Conservation (phyloP, 2,888 invertebrate genomes). For the Hydraecia micacea region DNA sequence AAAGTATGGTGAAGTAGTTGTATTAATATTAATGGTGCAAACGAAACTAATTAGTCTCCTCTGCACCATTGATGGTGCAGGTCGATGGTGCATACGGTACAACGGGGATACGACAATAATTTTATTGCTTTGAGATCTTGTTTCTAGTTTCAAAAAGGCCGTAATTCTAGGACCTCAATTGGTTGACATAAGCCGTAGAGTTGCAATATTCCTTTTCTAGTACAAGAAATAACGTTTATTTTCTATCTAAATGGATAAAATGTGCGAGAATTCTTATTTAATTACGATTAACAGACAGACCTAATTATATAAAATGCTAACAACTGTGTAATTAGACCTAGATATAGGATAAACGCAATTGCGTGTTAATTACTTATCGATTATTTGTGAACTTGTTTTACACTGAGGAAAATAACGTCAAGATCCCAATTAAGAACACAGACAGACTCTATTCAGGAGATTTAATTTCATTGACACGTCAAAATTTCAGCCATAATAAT, state of each 20-base stretch:
- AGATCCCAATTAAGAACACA: background rate
- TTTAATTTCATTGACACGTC: background rate
- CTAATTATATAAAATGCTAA: constrained; percentile 35
- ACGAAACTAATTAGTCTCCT: no score
- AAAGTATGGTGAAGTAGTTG: no score
- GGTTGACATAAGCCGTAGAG: background rate
- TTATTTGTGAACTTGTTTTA: constrained; percentile 12
- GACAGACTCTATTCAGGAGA: background rate
- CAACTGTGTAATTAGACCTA: constrained; percentile 22
- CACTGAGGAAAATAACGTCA: constrained; percentile 16
- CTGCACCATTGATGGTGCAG: no score
- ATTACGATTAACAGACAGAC: constrained; percentile 18
- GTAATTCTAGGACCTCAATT: background rate
- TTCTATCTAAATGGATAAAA: constrained; percentile 12
- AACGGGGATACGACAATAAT: background rate
- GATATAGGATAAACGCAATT: constrained; percentile 33
- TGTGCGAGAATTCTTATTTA: constrained; percentile 26
- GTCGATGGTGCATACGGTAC: no score
- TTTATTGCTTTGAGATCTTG: background rate
- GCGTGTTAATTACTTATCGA: constrained; percentile 25
- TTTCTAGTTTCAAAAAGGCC: background rate
- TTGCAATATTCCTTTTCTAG: background rate
- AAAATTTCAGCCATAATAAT: background rate
- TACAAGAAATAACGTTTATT: constrained; percentile 10
- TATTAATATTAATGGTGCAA: no score